A percentile compares a stretch with the other conserved stretches of the same genome.
Evolutionary conservation across 2,888 invertebrate species (phyloP).

Genomic region (Ramazzottius varieornatus): DNA sequence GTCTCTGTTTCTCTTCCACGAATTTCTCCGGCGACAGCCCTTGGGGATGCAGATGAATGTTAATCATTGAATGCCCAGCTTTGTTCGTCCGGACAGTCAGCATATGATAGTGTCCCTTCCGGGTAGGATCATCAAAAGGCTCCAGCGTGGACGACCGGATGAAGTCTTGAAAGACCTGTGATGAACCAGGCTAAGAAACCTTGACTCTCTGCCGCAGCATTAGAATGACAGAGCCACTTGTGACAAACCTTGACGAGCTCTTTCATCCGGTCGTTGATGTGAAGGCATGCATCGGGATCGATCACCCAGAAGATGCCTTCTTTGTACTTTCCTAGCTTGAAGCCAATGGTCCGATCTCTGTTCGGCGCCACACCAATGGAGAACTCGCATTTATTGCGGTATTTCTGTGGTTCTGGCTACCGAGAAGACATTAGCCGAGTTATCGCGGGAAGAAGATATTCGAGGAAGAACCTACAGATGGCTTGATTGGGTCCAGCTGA

Average conservation of each 20-base stretch:
- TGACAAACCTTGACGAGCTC: background rate
- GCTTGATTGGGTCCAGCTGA: background rate
- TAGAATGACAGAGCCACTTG: too few relatives aligned
- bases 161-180: background rate
- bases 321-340: slow-evolving; percentile 1
- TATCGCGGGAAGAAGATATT: background rate
- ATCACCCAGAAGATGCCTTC: background rate
- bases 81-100: background rate
- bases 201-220: background rate
- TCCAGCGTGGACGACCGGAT: background rate
- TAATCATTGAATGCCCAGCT: background rate
- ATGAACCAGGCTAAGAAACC: background rate
- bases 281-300: background rate
- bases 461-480: background rate
- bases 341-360: background rate
- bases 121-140: background rate
- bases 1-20: background rate
- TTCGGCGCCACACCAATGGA: background rate
- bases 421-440: background rate
- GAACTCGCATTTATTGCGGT: slow-evolving; percentile 1
- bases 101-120: background rate
- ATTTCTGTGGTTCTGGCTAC: background rate
- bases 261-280: background rate
- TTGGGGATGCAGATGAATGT: background rate
- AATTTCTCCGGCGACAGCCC: background rate